Percentiles rank a stretch among this genome's conserved stretches.
phyloP scores from a whole-genome alignment of 2,797 vertebrate species.

The Propithecus perrieri region DNA sequence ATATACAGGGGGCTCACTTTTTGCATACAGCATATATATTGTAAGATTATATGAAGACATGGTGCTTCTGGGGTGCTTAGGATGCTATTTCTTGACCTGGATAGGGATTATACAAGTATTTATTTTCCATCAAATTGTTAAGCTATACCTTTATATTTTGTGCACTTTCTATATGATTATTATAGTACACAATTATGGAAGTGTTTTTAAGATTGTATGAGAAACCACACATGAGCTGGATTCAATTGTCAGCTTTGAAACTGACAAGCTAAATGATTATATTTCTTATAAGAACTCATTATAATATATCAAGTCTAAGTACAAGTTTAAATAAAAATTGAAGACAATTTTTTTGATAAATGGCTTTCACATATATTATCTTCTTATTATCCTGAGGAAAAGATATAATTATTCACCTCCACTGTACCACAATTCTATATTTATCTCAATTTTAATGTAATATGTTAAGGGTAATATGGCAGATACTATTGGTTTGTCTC shows the following conservation, averaged over 20 bases:
- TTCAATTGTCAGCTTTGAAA: constrained; percentile 8
- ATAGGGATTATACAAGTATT: not conserved
- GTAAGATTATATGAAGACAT: not conserved
- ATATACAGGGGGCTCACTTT: not conserved
- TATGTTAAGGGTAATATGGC: not conserved
- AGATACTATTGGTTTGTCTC: not conserved
- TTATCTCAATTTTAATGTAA: not conserved
- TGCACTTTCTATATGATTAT: not conserved
- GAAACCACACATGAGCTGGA: not conserved
- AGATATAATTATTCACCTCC: not conserved
- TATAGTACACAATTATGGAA: not conserved
- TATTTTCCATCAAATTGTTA: not conserved
- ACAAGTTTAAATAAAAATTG: constrained; percentile 8
- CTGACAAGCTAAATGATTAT: not conserved
- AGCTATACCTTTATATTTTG: not conserved
- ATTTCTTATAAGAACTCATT: not conserved
- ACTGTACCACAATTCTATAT: not conserved
- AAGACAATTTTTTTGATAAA: not conserved
- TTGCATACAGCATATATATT: not conserved
- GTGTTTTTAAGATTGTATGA: not conserved
- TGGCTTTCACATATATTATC: not conserved
- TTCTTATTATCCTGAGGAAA: not conserved
- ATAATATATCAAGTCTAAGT: not conserved
- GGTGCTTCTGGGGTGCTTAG: not conserved
- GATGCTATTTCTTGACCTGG: not conserved